A percentile compares a stretch with the other conserved stretches of the same genome.
These are phyloP conservation scores for Pseudoips prasinana DNA, from an alignment of 2,888 invertebrate genomes.

Conservation along the genomic window DNA sequence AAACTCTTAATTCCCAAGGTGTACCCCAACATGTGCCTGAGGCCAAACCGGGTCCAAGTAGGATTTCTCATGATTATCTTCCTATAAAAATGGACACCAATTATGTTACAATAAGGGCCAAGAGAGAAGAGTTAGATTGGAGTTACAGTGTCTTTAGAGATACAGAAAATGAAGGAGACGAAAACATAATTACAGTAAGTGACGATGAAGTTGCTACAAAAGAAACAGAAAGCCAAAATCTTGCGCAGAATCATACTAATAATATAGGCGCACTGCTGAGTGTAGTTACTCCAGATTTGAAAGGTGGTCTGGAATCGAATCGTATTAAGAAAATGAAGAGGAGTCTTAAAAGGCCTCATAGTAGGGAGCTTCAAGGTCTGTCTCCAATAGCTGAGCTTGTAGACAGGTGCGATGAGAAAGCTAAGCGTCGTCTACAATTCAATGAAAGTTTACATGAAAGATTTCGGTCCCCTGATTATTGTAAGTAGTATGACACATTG, in stretches of 20 bases:
- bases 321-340: constrained; percentile 61
- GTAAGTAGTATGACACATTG: constrained; percentile 55
- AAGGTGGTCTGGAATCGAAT: constrained; percentile 37
- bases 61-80: constrained; percentile 14
- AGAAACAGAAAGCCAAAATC: constrained; percentile 13
- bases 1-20: constrained; percentile 38
- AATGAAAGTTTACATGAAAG: constrained; percentile 37
- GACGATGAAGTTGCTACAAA: constrained; percentile 38
- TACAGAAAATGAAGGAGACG: constrained; percentile 33
- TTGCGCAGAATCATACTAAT: constrained; percentile 26
- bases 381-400: constrained; percentile 36
- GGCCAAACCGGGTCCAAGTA: constrained; percentile 19
- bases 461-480: constrained; percentile 43
- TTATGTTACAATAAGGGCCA: constrained; percentile 47
- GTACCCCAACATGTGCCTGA: constrained; percentile 10
- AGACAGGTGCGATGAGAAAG: constrained; percentile 42
- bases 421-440: constrained; percentile 45
- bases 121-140: constrained; percentile 45
- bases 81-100: constrained; percentile 37
- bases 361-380: constrained; percentile 59
- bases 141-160: constrained; percentile 48
- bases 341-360: constrained; percentile 66
- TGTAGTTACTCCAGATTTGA: constrained; percentile 44
- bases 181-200: constrained; percentile 36
- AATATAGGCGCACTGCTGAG: constrained; percentile 23